Conservation (phyloP, 2,113 vertebrate species). For the Heterotilapia buettikoferi region DNA sequence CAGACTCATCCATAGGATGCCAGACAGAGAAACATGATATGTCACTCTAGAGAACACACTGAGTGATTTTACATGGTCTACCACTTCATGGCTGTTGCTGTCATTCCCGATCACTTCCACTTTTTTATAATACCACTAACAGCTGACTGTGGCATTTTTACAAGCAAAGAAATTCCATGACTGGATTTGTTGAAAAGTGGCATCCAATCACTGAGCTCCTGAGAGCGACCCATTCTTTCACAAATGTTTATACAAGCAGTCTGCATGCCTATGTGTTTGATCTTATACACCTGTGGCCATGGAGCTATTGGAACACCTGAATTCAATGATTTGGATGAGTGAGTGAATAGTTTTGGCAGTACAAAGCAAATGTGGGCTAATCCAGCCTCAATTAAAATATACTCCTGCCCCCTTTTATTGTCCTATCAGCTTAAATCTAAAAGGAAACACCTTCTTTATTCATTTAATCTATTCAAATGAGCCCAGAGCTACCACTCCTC, state of each 20-base stretch:
- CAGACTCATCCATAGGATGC: not conserved
- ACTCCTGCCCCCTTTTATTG: not conserved
- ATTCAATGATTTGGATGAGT: not conserved
- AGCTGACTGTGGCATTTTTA: not conserved
- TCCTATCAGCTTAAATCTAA: not conserved
- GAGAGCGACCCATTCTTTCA: not conserved
- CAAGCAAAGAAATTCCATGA: not conserved
- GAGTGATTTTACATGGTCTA: not conserved
- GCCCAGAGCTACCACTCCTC: not conserved
- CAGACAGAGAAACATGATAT: not conserved
- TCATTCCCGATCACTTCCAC: not conserved
- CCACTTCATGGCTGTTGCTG: not conserved
- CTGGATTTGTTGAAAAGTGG: not conserved
- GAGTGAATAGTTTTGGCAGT: not conserved
- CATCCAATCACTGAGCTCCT: not conserved
- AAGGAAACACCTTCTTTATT: not conserved
- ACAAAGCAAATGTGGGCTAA: not conserved
- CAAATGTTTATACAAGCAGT: not conserved
- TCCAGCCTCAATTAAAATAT: not conserved
- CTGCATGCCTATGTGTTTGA: not conserved
- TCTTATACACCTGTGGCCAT: not conserved
- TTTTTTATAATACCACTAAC: fast-evolving
- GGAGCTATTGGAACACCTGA: not conserved
- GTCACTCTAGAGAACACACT: not conserved
- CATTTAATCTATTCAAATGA: not conserved